Percentiles rank a stretch among this genome's conserved stretches.
Evolutionary conservation across 2,888 invertebrate species (phyloP).

Genomic region (Sinopyrophorus schimmeli): DNA sequence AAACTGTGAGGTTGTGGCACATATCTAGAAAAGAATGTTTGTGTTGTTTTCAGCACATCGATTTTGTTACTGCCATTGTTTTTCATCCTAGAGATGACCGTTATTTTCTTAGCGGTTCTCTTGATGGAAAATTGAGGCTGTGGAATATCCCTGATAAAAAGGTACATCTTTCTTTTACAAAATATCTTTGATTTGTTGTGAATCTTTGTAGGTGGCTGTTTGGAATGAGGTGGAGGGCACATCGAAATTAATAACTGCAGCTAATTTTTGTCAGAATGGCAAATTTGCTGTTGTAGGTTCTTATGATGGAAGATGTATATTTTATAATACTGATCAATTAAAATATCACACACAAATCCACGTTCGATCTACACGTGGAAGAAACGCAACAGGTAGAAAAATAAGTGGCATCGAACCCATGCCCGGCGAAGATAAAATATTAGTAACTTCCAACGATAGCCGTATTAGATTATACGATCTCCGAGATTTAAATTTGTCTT

Average conservation of each 20-base stretch:
- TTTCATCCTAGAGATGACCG: conserved; percentile 93
- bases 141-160: conserved; percentile 99
- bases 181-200: conserved; percentile 6
- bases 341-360: conserved; percentile 98
- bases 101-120: conserved; percentile 93
- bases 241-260: conserved; percentile 92
- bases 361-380: conserved; percentile 92
- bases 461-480: conserved; percentile 94
- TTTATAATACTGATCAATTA: conserved; percentile 96
- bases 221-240: conserved; percentile 98
- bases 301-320: conserved; percentile 97
- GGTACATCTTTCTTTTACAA: conserved; percentile 46
- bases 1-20: conserved; percentile 97
- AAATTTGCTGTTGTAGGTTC: conserved; percentile 98
- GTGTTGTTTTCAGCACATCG: conserved; percentile 98
- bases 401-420: conserved; percentile 97
- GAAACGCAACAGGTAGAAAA: conserved; percentile 92
- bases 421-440: conserved; percentile 93
- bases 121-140: conserved; percentile 96
- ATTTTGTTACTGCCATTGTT: conserved; percentile 98
- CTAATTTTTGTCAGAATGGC: conserved; percentile 96
- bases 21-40: conserved; percentile 95
- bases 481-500: conserved; percentile 85
- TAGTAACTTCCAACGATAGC: conserved; percentile 98
- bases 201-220: conserved; percentile 73